A percentile compares a stretch with the other conserved stretches of the same genome.
Conservation (phyloP, 1,140 invertebrate species). For the Dinothrombium tinctorium region DNA sequence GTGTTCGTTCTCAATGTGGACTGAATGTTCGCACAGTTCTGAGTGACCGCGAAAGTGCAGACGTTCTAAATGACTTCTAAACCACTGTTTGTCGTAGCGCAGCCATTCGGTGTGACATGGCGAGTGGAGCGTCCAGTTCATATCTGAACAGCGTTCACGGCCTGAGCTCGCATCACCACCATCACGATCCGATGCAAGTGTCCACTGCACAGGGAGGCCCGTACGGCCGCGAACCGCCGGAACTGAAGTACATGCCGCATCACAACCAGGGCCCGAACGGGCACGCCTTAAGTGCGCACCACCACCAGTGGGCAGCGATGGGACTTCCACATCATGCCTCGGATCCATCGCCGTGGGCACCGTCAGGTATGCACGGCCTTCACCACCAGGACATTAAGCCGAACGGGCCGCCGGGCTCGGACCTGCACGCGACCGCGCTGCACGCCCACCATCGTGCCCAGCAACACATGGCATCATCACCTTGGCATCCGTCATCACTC, state of each 20-base stretch:
- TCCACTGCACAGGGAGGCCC: slow-evolving; percentile 28
- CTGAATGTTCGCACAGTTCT: no score
- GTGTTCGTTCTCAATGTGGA: no score
- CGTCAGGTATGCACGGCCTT: neutral
- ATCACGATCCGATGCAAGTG: slow-evolving; percentile 15
- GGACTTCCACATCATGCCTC: slow-evolving; percentile 30
- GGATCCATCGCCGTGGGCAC: slow-evolving; percentile 45
- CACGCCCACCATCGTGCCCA: slow-evolving; percentile 5
- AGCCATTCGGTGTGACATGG: no score
- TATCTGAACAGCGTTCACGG: slow-evolving; percentile 12
- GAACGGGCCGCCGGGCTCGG: slow-evolving; percentile 6
- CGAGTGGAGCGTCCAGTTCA: slow-evolving; percentile 15
- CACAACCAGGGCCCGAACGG: slow-evolving; percentile 46
- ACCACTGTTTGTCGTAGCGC: no score
- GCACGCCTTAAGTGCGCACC: slow-evolving; percentile 31
- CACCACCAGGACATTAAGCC: slow-evolving; percentile 25
- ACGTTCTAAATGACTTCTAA: no score
- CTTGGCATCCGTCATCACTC: slow-evolving; percentile 13
- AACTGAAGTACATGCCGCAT: slow-evolving; percentile 78
- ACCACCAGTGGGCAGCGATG: slow-evolving; percentile 47
- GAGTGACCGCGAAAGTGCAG: no score
- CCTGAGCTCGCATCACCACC: slow-evolving; percentile 1
- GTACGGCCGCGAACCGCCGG: slow-evolving; percentile 37
- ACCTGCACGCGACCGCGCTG: neutral
- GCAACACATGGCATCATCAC: slow-evolving; percentile 14